Percentiles rank a stretch among this genome's conserved stretches.
Evolutionary conservation across 2,113 vertebrate genomes (phyloP).

Genomic region (Cryptomyrus ogoouensis): DNA sequence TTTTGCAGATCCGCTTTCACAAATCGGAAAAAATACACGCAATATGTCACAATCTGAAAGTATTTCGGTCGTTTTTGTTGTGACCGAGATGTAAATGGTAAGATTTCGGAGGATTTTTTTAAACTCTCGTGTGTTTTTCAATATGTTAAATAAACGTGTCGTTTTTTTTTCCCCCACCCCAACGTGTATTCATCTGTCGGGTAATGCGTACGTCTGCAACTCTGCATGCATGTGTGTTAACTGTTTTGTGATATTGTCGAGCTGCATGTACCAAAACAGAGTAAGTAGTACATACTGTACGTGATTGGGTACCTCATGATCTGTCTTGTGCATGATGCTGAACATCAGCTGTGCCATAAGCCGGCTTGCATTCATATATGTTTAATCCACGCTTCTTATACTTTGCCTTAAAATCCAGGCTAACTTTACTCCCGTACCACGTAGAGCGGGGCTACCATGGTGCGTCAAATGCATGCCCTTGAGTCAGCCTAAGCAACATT

Average conservation of each 20-base stretch:
- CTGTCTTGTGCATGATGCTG: conserved; percentile 6
- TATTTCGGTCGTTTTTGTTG: conserved; percentile 30
- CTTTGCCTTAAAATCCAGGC: conserved; percentile 1
- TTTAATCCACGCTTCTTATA: conserved; percentile 7
- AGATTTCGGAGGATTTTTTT: conserved; percentile 49
- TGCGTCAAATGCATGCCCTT: not conserved
- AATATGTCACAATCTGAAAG: conserved; percentile 42
- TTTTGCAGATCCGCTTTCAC: conserved; percentile 64
- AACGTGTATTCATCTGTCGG: conserved; percentile 39
- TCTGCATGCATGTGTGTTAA: conserved; percentile 25
- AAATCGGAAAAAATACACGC: conserved; percentile 55
- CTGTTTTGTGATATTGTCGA: conserved; percentile 17
- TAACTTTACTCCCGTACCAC: not conserved
- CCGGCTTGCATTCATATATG: not conserved
- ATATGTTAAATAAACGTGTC: conserved; percentile 27
- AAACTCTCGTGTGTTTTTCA: conserved; percentile 30
- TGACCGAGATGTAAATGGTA: conserved; percentile 61
- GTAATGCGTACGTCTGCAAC: conserved; percentile 34
- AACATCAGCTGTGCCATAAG: not conserved
- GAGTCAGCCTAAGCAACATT: not conserved
- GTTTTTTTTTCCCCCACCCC: conserved; percentile 35
- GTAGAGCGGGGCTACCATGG: not conserved
- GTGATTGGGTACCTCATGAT: not conserved
- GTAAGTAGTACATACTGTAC: conserved; percentile 2
- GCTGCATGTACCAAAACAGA: conserved; percentile 7